Conservation (phyloP, 2,113 vertebrate species). For the Antechinus flavipes region DNA sequence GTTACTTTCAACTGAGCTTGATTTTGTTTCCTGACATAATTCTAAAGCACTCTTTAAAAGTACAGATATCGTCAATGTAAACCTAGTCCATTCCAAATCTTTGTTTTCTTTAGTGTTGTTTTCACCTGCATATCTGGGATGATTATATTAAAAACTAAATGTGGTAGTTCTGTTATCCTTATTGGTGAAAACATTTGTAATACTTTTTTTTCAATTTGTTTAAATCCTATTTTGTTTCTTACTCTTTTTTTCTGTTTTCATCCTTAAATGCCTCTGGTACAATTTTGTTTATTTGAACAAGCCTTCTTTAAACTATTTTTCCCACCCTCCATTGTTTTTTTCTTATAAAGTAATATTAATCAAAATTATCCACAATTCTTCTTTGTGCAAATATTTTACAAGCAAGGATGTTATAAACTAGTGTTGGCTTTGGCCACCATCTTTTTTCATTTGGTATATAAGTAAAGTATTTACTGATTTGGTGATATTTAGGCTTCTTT, state of each 20-base stretch:
- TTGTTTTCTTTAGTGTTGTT: not conserved
- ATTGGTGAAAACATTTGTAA: no score
- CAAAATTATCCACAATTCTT: not conserved
- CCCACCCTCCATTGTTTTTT: not conserved
- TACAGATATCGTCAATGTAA: not conserved
- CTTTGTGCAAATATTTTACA: not conserved
- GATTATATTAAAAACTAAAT: not conserved
- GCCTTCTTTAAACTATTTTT: not conserved
- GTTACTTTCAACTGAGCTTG: not conserved
- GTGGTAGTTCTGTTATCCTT: no score
- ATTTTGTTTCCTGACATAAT: no score
- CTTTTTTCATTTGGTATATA: not conserved
- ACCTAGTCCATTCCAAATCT: not conserved
- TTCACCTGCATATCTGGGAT: not conserved
- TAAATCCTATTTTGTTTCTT: no score
- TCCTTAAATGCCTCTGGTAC: no score
- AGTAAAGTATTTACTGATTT: not conserved
- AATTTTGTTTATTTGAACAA: no score
- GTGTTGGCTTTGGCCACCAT: not conserved
- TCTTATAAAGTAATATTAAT: not conserved
- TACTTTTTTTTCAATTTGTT: no score
- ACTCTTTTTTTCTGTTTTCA: no score
- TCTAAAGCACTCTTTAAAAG: not conserved
- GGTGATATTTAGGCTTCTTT: not conserved
- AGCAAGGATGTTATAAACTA: not conserved